Percentiles rank a stretch among this genome's conserved stretches.
phyloP scores from a whole-genome alignment of 2,113 vertebrate species.

The Colinus virginianus region DNA sequence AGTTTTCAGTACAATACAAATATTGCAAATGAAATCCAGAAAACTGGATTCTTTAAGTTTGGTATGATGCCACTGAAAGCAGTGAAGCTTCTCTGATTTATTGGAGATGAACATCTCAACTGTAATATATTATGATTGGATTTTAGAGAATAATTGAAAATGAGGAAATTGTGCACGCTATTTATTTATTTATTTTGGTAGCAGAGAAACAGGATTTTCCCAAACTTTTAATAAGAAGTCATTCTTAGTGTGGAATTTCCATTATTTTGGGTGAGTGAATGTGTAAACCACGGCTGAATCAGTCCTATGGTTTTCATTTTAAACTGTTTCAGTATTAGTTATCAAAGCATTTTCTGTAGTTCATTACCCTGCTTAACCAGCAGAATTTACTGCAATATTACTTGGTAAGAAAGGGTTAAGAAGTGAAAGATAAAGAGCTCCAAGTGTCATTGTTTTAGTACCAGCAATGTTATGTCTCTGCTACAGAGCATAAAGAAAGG shows the following conservation, averaged over 20 bases:
- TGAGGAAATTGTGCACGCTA: background rate
- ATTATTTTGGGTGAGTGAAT: conserved; percentile 1
- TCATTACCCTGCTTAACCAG: background rate
- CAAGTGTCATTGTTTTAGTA: conserved; percentile 58
- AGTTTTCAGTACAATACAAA: background rate
- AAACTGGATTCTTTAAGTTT: background rate
- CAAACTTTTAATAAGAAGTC: conserved; percentile 30
- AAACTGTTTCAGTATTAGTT: background rate
- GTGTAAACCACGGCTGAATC: conserved; percentile 23
- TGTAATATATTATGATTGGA: conserved; percentile 24
- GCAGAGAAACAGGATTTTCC: background rate
- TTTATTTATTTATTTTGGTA: background rate
- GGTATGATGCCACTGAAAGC: background rate
- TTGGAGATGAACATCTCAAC: background rate
- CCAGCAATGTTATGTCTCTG: conserved; percentile 48
- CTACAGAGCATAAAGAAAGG: conserved; percentile 38
- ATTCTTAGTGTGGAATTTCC: conserved; percentile 32
- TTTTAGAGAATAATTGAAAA: conserved; percentile 28
- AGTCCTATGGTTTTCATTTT: conserved; percentile 17
- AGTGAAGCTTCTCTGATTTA: conserved; percentile 37
- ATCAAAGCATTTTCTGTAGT: conserved; percentile 8
- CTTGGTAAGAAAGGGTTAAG: conserved; percentile 51
- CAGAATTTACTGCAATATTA: conserved; percentile 1
- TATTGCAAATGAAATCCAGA: background rate
- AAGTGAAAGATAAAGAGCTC: conserved; percentile 36